A percentile compares a stretch with the other conserved stretches of the same genome.
phyloP scores from a whole-genome alignment of 2,113 vertebrate species.

The Balaeniceps rex region DNA sequence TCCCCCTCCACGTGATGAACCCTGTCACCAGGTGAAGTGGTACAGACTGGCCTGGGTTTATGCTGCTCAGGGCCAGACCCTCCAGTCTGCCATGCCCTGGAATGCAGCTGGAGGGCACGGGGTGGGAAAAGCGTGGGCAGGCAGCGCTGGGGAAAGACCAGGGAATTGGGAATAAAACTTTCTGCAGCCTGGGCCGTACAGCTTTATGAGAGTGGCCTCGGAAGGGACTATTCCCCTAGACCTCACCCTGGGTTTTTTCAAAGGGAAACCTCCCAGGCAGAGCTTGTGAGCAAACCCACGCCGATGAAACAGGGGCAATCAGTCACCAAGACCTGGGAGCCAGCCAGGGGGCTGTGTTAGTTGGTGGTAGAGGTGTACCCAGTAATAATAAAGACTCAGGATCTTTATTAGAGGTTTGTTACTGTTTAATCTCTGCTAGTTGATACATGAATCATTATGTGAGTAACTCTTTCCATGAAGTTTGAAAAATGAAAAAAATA shows the following conservation, averaged over 20 bases:
- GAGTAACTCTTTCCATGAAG: background rate
- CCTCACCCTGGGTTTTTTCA: background rate
- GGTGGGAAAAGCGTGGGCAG: background rate
- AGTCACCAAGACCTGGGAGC: background rate
- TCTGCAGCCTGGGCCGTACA: background rate
- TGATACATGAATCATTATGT: background rate
- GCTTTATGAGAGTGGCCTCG: background rate
- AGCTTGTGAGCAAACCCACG: background rate
- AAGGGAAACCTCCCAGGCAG: background rate
- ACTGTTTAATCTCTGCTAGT: background rate
- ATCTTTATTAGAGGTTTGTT: background rate
- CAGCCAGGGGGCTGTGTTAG: background rate
- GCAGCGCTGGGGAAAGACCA: background rate
- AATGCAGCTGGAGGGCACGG: background rate
- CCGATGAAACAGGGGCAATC: accelerated
- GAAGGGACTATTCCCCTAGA: background rate
- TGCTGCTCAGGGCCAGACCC: background rate
- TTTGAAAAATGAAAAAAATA: background rate
- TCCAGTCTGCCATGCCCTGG: background rate
- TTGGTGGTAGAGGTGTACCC: background rate
- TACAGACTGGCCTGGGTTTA: background rate
- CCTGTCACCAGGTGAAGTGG: background rate
- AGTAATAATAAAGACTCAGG: background rate
- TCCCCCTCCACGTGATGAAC: background rate
- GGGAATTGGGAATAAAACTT: background rate